Evolutionary conservation across 2,113 vertebrate species (phyloP), one percentile per base, ranked within the genome.

Genomic region (Rafetus swinhoei): DNA sequence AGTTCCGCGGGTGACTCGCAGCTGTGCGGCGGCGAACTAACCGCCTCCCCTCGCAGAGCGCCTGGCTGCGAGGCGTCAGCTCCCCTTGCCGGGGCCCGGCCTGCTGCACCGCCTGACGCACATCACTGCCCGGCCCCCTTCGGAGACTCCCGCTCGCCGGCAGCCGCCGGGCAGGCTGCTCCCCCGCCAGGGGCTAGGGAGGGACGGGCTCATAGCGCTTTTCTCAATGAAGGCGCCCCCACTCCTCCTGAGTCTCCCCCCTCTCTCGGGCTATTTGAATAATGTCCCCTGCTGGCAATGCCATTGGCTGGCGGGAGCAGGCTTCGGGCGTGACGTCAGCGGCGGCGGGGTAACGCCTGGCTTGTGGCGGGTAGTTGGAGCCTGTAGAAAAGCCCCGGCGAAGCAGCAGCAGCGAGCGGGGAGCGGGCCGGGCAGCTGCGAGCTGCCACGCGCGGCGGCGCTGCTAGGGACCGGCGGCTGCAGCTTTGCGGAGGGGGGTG

Each of bases 231-330:
- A 27, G 79, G 87, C 39, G 27, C 6, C 4, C 65, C 4, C 22
- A n/a, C n/a, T n/a, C 24, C 1, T n/a, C 84, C 86, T 86, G 79
- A 93, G 88, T 88, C 96, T 57, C 90, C 82, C 45, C 35, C 82
- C 24, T 59, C 80, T 16, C 80, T 16, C 93, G 72, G 0, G 2
- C 0, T 0, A 97, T 98, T 98, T 98, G 97, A 97, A 98, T 98
- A 97, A 90, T 80, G 53, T 91, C 35, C 55, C 35, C 35, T 57
- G 4, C 39, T 54, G 55, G 52, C 55, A 2, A 6, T 79, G 10
- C 88, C 81, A 97, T 98, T 98, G 98, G 98, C 83, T 97, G 93
- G 53, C 1, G 35, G 32, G 76, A 45, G 91, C 79, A 57, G 91
- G 90, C 92, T 93, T 81, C 32, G 93, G 55, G 35, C 86, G 94